A percentile compares a stretch with the other conserved stretches of the same genome.
Evolutionary conservation across 2,797 vertebrate genomes (phyloP).

Genomic region (Parambassis ranga): DNA sequence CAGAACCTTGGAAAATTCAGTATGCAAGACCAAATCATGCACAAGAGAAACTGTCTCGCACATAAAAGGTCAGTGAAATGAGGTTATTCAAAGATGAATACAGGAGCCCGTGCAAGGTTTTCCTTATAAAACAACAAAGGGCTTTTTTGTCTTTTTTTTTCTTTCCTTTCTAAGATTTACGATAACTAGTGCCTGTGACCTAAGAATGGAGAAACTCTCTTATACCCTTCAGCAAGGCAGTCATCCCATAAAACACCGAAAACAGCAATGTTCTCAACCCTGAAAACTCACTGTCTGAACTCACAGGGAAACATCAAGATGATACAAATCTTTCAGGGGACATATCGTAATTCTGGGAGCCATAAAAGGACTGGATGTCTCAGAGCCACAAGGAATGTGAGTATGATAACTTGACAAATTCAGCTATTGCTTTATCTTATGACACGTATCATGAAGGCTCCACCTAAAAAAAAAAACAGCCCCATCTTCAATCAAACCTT

Average conservation of each 20-base stretch:
- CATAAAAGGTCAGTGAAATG: slow-evolving; percentile 16
- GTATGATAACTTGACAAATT: slow-evolving; percentile 11
- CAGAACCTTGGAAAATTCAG: slow-evolving; percentile 25
- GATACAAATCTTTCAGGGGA: slow-evolving; percentile 19
- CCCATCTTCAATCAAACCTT: not conserved
- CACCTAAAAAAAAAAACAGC: not conserved
- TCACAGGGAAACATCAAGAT: slow-evolving; percentile 6
- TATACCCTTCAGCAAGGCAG: slow-evolving; percentile 42
- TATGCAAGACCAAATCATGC: slow-evolving; percentile 2
- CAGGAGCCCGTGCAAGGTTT: slow-evolving; percentile 12
- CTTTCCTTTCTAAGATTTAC: not conserved
- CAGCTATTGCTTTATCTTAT: not conserved
- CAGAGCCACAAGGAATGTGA: slow-evolving; percentile 4
- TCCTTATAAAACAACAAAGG: slow-evolving; percentile 6
- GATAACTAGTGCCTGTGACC: not conserved
- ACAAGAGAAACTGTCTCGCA: not conserved
- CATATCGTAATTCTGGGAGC: slow-evolving; percentile 9
- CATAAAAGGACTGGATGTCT: slow-evolving; percentile 2
- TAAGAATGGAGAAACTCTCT: not conserved
- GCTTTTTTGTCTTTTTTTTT: not conserved
- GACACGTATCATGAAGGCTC: not conserved
- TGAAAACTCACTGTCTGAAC: slow-evolving; percentile 25
- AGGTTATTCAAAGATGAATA: slow-evolving; percentile 23
- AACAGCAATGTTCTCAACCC: slow-evolving; percentile 14
- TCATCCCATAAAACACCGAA: slow-evolving; percentile 24